phyloP scores from a whole-genome alignment of 2,113 vertebrate species.

The Myrmophylax atrothorax region DNA sequence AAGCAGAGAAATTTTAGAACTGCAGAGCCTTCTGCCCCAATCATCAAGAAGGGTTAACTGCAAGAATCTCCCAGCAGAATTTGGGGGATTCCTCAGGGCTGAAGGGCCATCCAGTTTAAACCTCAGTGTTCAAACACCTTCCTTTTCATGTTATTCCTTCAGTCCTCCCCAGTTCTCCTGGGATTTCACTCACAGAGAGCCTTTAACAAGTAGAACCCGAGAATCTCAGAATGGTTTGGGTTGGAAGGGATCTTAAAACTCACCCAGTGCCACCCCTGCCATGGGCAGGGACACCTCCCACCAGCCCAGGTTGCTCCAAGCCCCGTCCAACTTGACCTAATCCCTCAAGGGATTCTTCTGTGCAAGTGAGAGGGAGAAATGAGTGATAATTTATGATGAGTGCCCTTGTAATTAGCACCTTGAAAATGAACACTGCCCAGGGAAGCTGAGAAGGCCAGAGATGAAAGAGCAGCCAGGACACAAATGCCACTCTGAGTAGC shows the following conservation, averaged over 20 bases:
- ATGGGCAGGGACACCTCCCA: neutral
- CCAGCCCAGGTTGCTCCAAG: neutral
- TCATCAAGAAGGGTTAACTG: neutral
- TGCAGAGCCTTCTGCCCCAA: accelerated
- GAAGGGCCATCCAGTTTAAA: neutral
- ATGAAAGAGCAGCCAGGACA: neutral
- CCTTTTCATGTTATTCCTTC: neutral
- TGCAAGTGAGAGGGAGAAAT: neutral
- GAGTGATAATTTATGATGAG: conserved; percentile 4
- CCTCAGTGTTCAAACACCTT: neutral
- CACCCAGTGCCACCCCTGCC: neutral
- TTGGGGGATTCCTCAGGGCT: neutral
- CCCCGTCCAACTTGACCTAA: neutral
- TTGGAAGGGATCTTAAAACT: neutral
- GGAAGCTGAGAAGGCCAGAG: conserved; percentile 26
- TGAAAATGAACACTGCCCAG: neutral
- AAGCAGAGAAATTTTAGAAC: neutral
- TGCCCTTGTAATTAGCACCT: conserved; percentile 42
- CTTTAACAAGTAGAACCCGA: neutral
- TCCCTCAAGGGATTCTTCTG: neutral
- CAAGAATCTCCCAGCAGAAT: neutral
- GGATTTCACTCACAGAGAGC: neutral
- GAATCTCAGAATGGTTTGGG: neutral
- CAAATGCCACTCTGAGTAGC: neutral
- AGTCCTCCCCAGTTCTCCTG: neutral